A percentile compares a stretch with the other conserved stretches of the same genome.
phyloP scores from a whole-genome alignment of 2,888 invertebrate genomes.

The Leptothorax acervorum region DNA sequence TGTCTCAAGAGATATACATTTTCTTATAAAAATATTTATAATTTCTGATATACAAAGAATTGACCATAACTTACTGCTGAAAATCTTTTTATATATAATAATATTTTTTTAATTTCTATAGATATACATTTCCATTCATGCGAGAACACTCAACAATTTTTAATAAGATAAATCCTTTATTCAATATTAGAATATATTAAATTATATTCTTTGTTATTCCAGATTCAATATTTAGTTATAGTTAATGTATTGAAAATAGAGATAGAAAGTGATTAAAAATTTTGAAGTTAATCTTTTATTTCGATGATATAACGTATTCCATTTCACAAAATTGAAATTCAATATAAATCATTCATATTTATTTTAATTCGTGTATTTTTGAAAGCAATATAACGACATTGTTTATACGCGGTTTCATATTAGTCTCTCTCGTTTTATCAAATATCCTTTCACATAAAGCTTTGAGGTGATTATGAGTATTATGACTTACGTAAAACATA shows the following conservation, averaged over 20 bases:
- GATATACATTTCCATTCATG: neutral
- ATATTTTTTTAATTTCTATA: neutral
- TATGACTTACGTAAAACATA: slow-evolving; percentile 75
- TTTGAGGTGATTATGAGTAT: slow-evolving; percentile 71
- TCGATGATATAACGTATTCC: neutral
- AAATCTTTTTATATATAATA: neutral
- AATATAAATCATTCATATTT: neutral
- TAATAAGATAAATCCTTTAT: neutral
- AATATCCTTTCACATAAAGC: slow-evolving; percentile 12
- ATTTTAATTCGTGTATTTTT: neutral
- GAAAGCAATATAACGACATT: neutral
- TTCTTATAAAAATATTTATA: neutral
- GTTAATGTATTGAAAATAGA: neutral
- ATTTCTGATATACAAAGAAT: neutral
- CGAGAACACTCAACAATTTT: neutral
- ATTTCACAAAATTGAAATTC: neutral
- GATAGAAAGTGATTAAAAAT: neutral
- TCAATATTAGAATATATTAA: neutral
- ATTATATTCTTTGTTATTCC: neutral
- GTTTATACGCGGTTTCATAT: neutral
- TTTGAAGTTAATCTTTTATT: neutral
- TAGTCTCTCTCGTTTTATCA: neutral
- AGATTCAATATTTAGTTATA: neutral
- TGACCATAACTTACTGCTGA: neutral
- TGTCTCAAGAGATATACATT: neutral